A percentile compares a stretch with the other conserved stretches of the same genome.
These are phyloP conservation scores for Sparidentex hasta DNA, from an alignment of 2,797 vertebrate species.

Conservation along the genomic window DNA sequence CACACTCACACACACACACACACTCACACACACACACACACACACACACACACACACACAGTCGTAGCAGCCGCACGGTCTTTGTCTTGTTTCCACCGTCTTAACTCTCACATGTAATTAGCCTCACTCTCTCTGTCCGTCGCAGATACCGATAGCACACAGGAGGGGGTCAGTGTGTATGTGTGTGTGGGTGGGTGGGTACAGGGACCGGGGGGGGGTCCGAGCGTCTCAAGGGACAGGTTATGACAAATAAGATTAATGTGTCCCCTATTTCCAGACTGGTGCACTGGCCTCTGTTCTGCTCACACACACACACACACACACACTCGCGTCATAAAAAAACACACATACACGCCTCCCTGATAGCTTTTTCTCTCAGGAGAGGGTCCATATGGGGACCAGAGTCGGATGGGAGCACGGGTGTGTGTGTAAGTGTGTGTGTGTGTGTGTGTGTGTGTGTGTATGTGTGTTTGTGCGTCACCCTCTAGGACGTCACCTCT, in stretches of 20 bases:
- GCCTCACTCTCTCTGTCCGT: constrained; percentile 81
- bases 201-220: constrained; percentile 57
- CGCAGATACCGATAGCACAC: constrained; percentile 80
- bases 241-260: constrained; percentile 92
- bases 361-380: constrained; percentile 83
- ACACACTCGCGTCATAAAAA: constrained; percentile 73
- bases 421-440: constrained; percentile 21
- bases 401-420: constrained; percentile 50
- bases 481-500: constrained; percentile 52
- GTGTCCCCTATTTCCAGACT: constrained; percentile 87
- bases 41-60: constrained; percentile 46
- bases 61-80: constrained; percentile 40
- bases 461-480: constrained; percentile 14
- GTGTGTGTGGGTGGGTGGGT: constrained; percentile 46
- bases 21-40: constrained; percentile 48
- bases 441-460: constrained; percentile 22
- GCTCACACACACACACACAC: constrained; percentile 54
- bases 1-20: constrained; percentile 16
- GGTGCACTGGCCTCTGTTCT: constrained; percentile 77
- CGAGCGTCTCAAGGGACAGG: constrained; percentile 82
- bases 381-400: constrained; percentile 83
- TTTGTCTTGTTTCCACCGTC: constrained; percentile 85
- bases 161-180: constrained; percentile 74
- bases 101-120: constrained; percentile 88
- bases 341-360: constrained; percentile 67